Conservation (phyloP, 2,113 vertebrate species). For the Rallus limicola region DNA sequence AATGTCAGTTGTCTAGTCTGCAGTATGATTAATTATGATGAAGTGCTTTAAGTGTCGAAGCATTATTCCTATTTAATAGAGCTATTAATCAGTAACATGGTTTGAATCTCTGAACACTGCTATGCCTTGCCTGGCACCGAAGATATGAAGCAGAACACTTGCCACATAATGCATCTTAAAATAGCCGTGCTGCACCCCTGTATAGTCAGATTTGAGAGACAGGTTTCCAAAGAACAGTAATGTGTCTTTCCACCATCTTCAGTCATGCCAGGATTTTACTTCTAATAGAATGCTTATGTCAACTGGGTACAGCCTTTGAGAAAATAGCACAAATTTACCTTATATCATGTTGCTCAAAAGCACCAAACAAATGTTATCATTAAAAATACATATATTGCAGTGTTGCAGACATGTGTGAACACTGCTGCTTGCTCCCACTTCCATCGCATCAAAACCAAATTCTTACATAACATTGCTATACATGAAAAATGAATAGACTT, state of each 20-base stretch:
- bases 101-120: not conserved
- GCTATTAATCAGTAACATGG: not conserved
- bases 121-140: not conserved
- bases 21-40: constrained; percentile 2
- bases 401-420: not conserved
- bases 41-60: not conserved
- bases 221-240: not conserved
- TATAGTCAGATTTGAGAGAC: not conserved
- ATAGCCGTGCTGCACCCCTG: not conserved
- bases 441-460: not conserved
- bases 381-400: not conserved
- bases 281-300: not conserved
- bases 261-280: not conserved
- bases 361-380: not conserved
- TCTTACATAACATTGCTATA: not conserved
- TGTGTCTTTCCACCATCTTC: not conserved
- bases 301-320: not conserved
- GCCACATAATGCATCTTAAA: not conserved
- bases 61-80: not conserved
- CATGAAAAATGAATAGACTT: not conserved
- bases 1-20: not conserved
- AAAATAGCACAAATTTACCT: not conserved
- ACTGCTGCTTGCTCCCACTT: not conserved
- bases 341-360: not conserved
- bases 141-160: not conserved